These are phyloP conservation scores for Odobenus rosmarus DNA, from an alignment of 2,113 vertebrate species.

Conservation along the genomic window DNA sequence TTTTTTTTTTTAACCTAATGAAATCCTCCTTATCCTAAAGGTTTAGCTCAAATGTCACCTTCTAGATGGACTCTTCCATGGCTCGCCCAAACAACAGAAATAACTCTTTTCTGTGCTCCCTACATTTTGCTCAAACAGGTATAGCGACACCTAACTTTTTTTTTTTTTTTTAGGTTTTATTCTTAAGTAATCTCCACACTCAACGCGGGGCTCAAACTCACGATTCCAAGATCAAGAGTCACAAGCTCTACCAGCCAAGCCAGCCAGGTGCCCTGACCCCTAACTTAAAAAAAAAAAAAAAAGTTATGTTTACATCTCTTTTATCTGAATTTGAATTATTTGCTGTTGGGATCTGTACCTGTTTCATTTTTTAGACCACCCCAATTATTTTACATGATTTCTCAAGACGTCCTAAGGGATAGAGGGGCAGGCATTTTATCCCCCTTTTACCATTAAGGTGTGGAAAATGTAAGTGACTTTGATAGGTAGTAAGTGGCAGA, in stretches of 20 bases:
- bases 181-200: neutral
- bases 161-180: neutral
- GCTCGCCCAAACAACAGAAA: neutral
- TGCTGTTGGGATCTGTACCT: neutral
- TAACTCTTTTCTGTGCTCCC: neutral
- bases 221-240: neutral
- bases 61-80: neutral
- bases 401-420: neutral
- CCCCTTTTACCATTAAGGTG: neutral
- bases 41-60: neutral
- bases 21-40: neutral
- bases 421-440: neutral
- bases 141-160: neutral
- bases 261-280: neutral
- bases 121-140: neutral
- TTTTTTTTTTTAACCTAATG: neutral
- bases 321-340: neutral
- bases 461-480: constrained; percentile 2
- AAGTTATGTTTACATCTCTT: neutral
- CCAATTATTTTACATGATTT: neutral
- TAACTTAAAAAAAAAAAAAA: neutral
- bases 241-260: neutral
- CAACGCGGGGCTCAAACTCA: neutral
- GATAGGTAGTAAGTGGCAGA: neutral
- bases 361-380: neutral